Conservation (phyloP, 1,140 invertebrate genomes). For the Formica selysi region DNA sequence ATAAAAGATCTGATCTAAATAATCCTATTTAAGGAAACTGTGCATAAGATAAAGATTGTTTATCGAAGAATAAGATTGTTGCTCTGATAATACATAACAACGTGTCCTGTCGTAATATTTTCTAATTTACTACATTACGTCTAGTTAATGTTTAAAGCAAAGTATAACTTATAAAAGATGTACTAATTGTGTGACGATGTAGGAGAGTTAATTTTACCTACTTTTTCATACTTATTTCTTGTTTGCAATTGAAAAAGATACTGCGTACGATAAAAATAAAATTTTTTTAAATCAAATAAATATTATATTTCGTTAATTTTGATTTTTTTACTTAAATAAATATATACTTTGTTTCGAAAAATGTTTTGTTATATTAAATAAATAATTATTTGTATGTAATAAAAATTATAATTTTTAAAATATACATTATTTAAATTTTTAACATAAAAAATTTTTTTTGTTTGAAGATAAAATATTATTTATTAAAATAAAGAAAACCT, state of each 20-base stretch:
- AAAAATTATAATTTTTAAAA: too few relatives aligned
- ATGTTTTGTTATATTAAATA: too few relatives aligned
- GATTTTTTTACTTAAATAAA: too few relatives aligned
- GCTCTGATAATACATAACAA: neutral
- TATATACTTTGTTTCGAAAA: too few relatives aligned
- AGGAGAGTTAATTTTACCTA: neutral
- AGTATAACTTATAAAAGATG: constrained; percentile 8
- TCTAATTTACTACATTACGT: constrained; percentile 37
- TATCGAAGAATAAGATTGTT: neutral
- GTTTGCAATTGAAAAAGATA: neutral
- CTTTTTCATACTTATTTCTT: neutral
- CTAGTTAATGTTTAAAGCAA: neutral
- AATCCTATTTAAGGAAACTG: neutral
- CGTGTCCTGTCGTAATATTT: neutral
- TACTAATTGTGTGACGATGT: constrained; percentile 16
- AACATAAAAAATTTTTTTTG: too few relatives aligned
- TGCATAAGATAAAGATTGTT: neutral
- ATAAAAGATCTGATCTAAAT: neutral
- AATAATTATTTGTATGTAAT: too few relatives aligned
- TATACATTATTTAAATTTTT: too few relatives aligned
- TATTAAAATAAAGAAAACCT: too few relatives aligned
- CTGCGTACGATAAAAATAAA: too few relatives aligned
- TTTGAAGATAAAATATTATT: too few relatives aligned
- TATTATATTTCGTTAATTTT: too few relatives aligned
- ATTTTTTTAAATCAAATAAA: too few relatives aligned